Base-by-base conservation (phyloP, 2,888 invertebrate species). In the Cosmia trapezina region DNA sequence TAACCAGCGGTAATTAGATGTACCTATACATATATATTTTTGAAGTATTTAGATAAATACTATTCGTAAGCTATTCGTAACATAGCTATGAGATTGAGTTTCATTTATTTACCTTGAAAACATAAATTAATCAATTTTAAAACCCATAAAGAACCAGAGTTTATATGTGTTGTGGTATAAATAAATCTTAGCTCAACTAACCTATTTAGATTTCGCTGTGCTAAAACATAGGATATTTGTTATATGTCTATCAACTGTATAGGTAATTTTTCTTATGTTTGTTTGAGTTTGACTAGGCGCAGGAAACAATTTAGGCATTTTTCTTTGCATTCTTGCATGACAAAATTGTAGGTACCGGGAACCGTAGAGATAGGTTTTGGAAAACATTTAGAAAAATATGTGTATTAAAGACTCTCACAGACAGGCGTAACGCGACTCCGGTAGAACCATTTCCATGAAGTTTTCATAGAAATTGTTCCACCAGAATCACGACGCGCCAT, bases 31-130 rank as follows among this genome's bases (percentile, higher is more conserved):
- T 22, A 2, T 43, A 60, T 47, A 54, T 61, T 49, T 56, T 43
- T 9, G 17, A 61, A 69, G 2, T 8, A 49, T 41, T 41, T n/a
- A 49, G 28, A 28, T 28, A 28, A 28, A 28, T 28, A 28, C 28
- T 28, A 28, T 28, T 28, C 5, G 1, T 51, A 9, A 0, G 37
- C 62, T 63, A 22, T 63, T 22, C 14, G 4, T 8, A 43, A 51
- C 51, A n/a, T 17, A 62, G 1, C 5, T 41, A 41, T 11, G 8
- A n/a, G 43, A 37, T 76, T 41, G n/a, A 65, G 28, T 61, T 61
- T 56, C 6, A 61, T 61, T 72, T 45, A 61, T 61, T 72, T 45
- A 65, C 64, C 64, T 78, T 71, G 64, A 56, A 72, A 78, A 28
- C 6, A 37, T 65, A 51, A 54, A 47, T 53, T 47, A 59, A 65